phyloP scores from a whole-genome alignment of 2,888 invertebrate genomes.

The Cheilosia urbana region DNA sequence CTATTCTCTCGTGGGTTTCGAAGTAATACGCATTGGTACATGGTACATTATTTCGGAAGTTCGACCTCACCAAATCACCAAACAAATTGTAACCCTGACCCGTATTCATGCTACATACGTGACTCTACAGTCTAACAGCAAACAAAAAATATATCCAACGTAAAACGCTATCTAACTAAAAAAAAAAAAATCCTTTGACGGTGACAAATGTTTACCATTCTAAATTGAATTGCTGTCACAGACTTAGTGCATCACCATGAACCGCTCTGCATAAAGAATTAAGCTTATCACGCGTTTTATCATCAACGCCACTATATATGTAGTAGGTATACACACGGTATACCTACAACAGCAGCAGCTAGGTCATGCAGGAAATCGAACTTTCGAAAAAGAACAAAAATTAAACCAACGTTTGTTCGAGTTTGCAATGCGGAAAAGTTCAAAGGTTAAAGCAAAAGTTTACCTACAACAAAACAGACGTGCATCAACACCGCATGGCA shows the following conservation, averaged over 20 bases:
- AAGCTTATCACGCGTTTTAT: conserved; percentile 2
- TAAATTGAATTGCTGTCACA: conserved; percentile 2
- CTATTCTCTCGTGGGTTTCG: neutral
- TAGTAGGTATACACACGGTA: neutral
- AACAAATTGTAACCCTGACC: too few species aligned
- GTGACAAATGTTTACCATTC: neutral
- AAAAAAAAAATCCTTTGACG: too few species aligned
- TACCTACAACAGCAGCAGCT: neutral
- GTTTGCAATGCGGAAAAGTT: conserved; percentile 34
- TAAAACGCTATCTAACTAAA: too few species aligned
- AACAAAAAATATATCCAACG: too few species aligned
- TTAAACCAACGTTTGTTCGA: conserved; percentile 14
- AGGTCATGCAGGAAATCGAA: conserved; percentile 8
- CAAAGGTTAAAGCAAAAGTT: conserved; percentile 53
- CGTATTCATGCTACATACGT: too few species aligned
- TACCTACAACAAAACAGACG: conserved; percentile 51
- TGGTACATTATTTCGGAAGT: too few species aligned
- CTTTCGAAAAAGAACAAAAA: conserved; percentile 5
- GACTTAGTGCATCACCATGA: neutral
- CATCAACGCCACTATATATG: neutral
- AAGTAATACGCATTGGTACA: neutral
- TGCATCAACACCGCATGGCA: conserved; percentile 57
- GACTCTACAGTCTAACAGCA: too few species aligned
- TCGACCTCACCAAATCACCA: too few species aligned
- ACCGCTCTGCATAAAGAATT: neutral